phyloP scores from a whole-genome alignment of 2,888 invertebrate species.

The Brachypterus glaber region DNA sequence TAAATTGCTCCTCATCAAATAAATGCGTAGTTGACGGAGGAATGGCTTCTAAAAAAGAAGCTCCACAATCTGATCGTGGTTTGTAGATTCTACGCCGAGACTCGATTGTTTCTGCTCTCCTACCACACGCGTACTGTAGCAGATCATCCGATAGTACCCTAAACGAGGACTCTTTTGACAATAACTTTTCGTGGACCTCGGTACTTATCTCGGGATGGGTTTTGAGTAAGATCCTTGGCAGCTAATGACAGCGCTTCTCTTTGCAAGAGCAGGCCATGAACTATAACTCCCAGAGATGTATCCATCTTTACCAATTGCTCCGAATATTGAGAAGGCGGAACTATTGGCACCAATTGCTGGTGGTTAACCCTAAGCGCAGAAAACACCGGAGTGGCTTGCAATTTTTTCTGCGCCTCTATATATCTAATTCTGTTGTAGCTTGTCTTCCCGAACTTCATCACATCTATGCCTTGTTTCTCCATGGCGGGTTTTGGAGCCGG shows the following conservation, averaged over 20 bases:
- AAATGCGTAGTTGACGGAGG: neutral
- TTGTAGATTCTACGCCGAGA: constrained; percentile 7
- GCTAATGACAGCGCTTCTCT: neutral
- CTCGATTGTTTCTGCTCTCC: constrained; percentile 12
- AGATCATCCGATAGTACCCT: neutral
- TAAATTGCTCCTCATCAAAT: neutral
- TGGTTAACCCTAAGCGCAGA: neutral
- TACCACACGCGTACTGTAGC: neutral
- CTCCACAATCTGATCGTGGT: neutral
- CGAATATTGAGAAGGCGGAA: neutral
- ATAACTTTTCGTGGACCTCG: neutral
- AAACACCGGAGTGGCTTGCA: neutral
- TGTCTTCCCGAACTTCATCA: neutral
- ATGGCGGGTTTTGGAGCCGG: neutral
- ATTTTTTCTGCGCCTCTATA: neutral
- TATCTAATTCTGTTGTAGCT: neutral
- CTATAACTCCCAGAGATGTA: neutral
- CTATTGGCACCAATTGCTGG: neutral
- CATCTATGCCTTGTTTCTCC: neutral
- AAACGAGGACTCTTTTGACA: neutral
- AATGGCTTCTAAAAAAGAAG: neutral
- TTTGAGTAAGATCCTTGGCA: neutral
- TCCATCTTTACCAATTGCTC: neutral
- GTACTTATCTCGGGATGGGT: constrained; percentile 4
- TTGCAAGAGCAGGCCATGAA: neutral